Conservation (phyloP, 2,888 invertebrate species). For the Muschampia plurimacula region DNA sequence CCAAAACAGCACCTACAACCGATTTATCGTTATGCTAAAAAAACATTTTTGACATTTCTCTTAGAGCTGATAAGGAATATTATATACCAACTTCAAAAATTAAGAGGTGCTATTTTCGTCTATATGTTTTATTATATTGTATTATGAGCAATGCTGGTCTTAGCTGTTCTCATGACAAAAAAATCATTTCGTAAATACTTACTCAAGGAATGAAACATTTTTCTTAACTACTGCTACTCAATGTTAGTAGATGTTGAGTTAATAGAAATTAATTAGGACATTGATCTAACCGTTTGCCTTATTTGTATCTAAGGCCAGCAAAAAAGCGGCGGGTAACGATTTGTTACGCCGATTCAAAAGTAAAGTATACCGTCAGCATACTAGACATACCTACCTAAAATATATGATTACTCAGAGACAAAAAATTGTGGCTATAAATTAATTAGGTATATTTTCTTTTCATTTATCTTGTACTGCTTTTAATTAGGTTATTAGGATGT, state of each 20-base stretch:
- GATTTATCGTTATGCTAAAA: too few relatives aligned
- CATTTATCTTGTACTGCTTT: too few relatives aligned
- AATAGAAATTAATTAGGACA: conserved; percentile 74
- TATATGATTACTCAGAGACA: too few relatives aligned
- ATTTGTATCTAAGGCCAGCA: conserved; percentile 62
- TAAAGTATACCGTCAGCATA: conserved; percentile 63
- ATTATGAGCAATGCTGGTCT: not conserved
- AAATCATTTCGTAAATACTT: not conserved
- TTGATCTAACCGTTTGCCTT: conserved; percentile 53
- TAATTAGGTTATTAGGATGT: too few relatives aligned
- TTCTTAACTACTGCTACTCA: not conserved
- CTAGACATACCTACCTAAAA: not conserved
- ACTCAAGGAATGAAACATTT: not conserved
- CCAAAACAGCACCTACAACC: too few relatives aligned
- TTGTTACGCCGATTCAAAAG: conserved; percentile 74
- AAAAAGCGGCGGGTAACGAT: conserved; percentile 63
- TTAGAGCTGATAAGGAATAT: too few relatives aligned
- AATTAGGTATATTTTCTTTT: too few relatives aligned
- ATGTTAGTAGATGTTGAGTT: conserved; percentile 57
- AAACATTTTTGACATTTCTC: too few relatives aligned
- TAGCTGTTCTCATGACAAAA: not conserved
- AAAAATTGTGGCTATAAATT: too few relatives aligned
- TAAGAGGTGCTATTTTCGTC: too few relatives aligned
- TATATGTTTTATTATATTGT: too few relatives aligned
- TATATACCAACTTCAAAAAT: too few relatives aligned